These are phyloP conservation scores for Echiichthys vipera DNA, from an alignment of 2,797 vertebrate species.

Conservation along the genomic window DNA sequence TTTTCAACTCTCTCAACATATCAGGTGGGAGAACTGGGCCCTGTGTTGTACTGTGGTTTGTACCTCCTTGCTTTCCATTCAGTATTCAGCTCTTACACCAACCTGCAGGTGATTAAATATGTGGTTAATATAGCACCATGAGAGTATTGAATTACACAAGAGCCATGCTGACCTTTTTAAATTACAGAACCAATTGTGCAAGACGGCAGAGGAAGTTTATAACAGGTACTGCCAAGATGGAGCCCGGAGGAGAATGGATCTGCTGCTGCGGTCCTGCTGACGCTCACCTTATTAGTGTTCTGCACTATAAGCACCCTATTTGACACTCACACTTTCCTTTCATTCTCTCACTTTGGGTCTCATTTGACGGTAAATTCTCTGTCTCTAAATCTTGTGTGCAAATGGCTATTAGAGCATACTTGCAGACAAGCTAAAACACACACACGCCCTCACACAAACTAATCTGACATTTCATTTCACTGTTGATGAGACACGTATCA, in stretches of 20 bases:
- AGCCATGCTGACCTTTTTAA: slow-evolving; percentile 87
- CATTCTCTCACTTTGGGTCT: slow-evolving; percentile 34
- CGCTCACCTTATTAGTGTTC: slow-evolving; percentile 68
- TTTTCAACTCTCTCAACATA: no score
- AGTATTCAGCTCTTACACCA: slow-evolving; percentile 70
- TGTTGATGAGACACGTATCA: slow-evolving; percentile 70
- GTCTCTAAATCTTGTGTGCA: slow-evolving; percentile 39
- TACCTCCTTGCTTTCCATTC: slow-evolving; percentile 58
- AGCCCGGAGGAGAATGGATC: slow-evolving; percentile 79
- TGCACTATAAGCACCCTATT: slow-evolving; percentile 60
- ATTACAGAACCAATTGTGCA: slow-evolving; percentile 86
- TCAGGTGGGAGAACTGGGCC: no score
- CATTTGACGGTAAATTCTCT: slow-evolving; percentile 36
- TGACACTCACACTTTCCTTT: slow-evolving; percentile 53
- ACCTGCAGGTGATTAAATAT: slow-evolving; percentile 84
- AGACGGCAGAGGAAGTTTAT: slow-evolving; percentile 81
- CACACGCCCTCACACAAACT: slow-evolving; percentile 37
- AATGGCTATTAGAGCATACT: slow-evolving; percentile 43
- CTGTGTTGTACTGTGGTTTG: no score
- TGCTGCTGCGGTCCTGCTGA: slow-evolving; percentile 65
- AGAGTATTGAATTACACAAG: slow-evolving; percentile 86
- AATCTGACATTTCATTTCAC: slow-evolving; percentile 74
- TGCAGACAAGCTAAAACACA: slow-evolving; percentile 34
- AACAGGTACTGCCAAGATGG: slow-evolving; percentile 78
- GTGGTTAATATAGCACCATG: slow-evolving; percentile 83